A percentile compares a stretch with the other conserved stretches of the same genome.
phyloP scores from a whole-genome alignment of 2,113 vertebrate genomes.

The Ceyx cyanopectus region DNA sequence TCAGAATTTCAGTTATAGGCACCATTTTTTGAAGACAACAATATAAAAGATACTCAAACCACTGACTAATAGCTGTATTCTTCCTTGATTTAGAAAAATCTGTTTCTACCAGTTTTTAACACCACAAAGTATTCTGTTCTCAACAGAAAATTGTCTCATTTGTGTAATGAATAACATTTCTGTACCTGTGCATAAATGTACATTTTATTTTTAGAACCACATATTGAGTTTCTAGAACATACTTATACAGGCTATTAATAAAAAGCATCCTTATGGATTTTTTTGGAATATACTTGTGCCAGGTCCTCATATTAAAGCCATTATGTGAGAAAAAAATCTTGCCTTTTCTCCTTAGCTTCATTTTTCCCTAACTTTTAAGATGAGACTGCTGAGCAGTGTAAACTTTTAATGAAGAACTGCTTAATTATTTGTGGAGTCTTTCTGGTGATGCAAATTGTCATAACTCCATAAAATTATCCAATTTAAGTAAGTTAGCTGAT shows the following conservation, averaged over 20 bases:
- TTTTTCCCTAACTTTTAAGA: not conserved
- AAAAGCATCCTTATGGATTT: not conserved
- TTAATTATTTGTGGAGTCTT: not conserved
- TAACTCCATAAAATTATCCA: not conserved
- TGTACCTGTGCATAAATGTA: not conserved
- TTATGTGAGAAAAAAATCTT: not conserved
- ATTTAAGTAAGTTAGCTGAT: not conserved
- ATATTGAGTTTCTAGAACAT: not conserved
- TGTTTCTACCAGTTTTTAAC: not conserved
- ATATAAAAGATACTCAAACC: not conserved
- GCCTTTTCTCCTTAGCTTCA: not conserved
- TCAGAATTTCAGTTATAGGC: not conserved
- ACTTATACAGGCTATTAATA: not conserved
- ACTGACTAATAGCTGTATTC: not conserved
- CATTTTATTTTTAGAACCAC: not conserved
- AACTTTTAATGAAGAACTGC: not conserved
- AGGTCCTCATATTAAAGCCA: not conserved
- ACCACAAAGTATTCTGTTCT: not conserved
- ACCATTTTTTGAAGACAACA: not conserved
- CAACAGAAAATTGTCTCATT: not conserved
- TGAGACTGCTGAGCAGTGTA: not conserved
- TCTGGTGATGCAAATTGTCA: not conserved
- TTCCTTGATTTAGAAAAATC: not conserved
- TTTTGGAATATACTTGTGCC: not conserved
- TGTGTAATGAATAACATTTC: not conserved